Evolutionary conservation across 1,140 invertebrate genomes (phyloP), one percentile per base, ranked within the genome.

Genomic region (Hetaerina americana): DNA sequence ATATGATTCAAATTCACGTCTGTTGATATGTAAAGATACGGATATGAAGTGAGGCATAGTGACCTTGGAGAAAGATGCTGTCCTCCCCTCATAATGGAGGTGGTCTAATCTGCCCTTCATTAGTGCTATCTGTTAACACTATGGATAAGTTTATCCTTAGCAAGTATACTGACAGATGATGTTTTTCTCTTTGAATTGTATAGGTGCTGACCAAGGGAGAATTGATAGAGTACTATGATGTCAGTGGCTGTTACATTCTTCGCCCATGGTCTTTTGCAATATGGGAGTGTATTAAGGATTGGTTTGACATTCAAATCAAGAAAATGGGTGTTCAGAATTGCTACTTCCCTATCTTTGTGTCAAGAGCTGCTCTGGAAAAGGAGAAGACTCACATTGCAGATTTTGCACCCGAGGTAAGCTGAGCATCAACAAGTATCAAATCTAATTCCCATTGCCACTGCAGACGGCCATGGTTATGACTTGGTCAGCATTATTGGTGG

Each of bases 171-270:
- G n/a, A n/a, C n/a, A n/a, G n/a, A n/a, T n/a, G n/a, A n/a, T 2
- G 5, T 66, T n/a, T 68, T 29, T 31, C 12, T 69, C 70, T 28
- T 70, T 29, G 5, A 6, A 24, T 68, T n/a, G 28, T 72, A 22
- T 57, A 80, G 76, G 93, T 98, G 0, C 95, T 99, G 71, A 97
- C 94, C 0, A 99, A 99, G 84, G 91, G 95, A 72, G 95, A 98
- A 84, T 88, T 99, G 88, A 99, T 99, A 49, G 97, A 99, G 80
- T 99, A 99, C 81, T 99, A 99, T 78, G 97, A 99, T 80, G 94
- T 99, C 5, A 98, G 95, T 70, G 97, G 97, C 0, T 99, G 98
- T 83, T 99, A 99, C 79, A 96, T 99, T 75, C 85, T 99, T 25
- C 88, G 97, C 29, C 97, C 96, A 0, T 98, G 96, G 96, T 90